Evolutionary conservation across 2,113 vertebrate genomes (phyloP).

Genomic region (Clupea harengus): DNA sequence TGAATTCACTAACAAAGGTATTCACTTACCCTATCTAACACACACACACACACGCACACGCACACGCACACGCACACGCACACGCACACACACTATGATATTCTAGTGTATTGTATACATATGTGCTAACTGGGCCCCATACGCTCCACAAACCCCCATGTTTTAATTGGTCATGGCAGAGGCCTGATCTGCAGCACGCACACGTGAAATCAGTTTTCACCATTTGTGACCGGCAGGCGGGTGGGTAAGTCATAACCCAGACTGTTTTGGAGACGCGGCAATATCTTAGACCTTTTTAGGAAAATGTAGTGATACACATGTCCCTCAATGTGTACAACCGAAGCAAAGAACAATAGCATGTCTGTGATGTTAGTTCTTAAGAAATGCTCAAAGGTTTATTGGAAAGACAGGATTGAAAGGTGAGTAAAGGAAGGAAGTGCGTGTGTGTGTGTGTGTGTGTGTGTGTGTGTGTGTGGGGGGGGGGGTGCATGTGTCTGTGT

Average conservation of each 20-base stretch:
- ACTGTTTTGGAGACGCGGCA: not conserved
- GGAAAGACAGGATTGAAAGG: not conserved
- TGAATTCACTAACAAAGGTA: too few species aligned
- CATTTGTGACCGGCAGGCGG: not conserved
- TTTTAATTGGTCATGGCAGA: not conserved
- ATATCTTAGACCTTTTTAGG: not conserved
- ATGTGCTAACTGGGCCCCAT: not conserved
- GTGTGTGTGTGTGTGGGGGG: not conserved
- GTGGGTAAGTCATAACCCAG: not conserved
- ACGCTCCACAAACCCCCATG: not conserved
- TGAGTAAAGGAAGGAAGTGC: not conserved
- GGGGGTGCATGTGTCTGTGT: not conserved
- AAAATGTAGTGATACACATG: not conserved
- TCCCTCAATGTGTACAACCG: not conserved
- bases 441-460: not conserved
- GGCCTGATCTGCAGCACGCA: not conserved
- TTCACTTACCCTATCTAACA: not conserved
- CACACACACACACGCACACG: conserved; percentile 1
- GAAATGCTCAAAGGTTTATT: not conserved
- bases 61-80: not conserved
- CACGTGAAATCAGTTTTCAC: not conserved
- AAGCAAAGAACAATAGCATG: not conserved
- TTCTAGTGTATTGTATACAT: not conserved
- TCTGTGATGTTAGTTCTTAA: not conserved
- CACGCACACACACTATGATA: not conserved